These are phyloP conservation scores for Agriopis marginaria DNA, from an alignment of 2,888 invertebrate species.

Conservation along the genomic window DNA sequence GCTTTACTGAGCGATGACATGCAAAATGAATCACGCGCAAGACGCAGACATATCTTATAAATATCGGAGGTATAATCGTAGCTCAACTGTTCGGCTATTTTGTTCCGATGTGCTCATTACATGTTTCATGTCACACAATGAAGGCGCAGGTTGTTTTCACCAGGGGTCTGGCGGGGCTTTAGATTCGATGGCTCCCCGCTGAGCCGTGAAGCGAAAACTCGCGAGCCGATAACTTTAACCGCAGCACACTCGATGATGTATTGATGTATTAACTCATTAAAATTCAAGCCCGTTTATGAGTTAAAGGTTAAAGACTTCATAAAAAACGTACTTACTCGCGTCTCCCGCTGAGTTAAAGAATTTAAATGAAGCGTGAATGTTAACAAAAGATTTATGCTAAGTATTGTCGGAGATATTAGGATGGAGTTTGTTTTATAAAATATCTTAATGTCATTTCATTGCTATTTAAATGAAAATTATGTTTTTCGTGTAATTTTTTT, in stretches of 20 bases:
- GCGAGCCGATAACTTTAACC: constrained; percentile 72
- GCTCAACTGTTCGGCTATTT: constrained; percentile 57
- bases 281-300: constrained; percentile 77
- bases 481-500: too few species aligned
- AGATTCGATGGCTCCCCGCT: constrained; percentile 69
- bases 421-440: constrained; percentile 48
- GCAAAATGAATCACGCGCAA: constrained; percentile 62
- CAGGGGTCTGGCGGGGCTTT: constrained; percentile 70
- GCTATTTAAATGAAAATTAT: neutral
- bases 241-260: constrained; percentile 73
- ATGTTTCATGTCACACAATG: constrained; percentile 65
- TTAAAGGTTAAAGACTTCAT: constrained; percentile 80
- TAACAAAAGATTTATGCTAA: constrained; percentile 61
- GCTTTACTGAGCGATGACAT: constrained; percentile 67
- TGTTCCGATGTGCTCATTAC: constrained; percentile 60
- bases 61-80: constrained; percentile 53
- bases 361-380: constrained; percentile 68
- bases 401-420: constrained; percentile 55
- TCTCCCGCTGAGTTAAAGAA: constrained; percentile 72
- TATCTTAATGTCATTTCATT: neutral
- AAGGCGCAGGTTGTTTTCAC: constrained; percentile 67
- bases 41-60: constrained; percentile 46
- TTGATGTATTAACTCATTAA: constrained; percentile 82
- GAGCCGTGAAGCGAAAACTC: constrained; percentile 71
- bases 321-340: constrained; percentile 71